Evolutionary conservation across 2,888 invertebrate species (phyloP).

Genomic region (Melieria omissa): DNA sequence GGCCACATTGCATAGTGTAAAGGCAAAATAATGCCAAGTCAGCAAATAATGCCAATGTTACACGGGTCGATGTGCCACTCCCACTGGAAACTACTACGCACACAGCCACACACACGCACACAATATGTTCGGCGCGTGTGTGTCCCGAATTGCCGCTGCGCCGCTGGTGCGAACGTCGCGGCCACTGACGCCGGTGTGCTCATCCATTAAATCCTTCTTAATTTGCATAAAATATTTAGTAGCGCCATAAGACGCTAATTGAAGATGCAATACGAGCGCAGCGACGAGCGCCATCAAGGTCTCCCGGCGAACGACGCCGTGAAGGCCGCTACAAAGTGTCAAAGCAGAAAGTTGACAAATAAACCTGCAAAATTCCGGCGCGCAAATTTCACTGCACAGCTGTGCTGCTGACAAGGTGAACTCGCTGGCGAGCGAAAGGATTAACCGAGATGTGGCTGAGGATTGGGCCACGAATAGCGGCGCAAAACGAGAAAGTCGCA

Average conservation of each 20-base stretch:
- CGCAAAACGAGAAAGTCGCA: too few species aligned
- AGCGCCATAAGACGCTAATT: constrained; percentile 30
- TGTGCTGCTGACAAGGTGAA: too few species aligned
- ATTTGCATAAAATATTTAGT: constrained; percentile 36
- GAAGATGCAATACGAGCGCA: constrained; percentile 6
- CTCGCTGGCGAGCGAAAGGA: too few species aligned
- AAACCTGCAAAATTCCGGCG: too few species aligned
- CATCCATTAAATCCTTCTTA: constrained; percentile 29
- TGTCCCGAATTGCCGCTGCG: background rate
- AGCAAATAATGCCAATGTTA: constrained; percentile 14
- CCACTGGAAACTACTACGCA: background rate
- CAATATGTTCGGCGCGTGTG: background rate
- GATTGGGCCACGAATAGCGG: too few species aligned
- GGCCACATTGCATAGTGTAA: background rate
- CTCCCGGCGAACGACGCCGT: too few species aligned
- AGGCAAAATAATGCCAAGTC: constrained; percentile 17
- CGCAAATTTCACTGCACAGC: too few species aligned
- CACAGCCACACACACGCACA: background rate
- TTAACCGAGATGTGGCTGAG: too few species aligned
- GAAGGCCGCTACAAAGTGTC: too few species aligned
- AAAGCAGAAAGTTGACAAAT: too few species aligned
- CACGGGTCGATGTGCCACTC: background rate
- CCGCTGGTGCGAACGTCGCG: background rate
- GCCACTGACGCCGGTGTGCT: background rate
- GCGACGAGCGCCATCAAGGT: background rate